Evolutionary conservation across 2,888 invertebrate genomes (phyloP).

Genomic region (Metalampra italica): DNA sequence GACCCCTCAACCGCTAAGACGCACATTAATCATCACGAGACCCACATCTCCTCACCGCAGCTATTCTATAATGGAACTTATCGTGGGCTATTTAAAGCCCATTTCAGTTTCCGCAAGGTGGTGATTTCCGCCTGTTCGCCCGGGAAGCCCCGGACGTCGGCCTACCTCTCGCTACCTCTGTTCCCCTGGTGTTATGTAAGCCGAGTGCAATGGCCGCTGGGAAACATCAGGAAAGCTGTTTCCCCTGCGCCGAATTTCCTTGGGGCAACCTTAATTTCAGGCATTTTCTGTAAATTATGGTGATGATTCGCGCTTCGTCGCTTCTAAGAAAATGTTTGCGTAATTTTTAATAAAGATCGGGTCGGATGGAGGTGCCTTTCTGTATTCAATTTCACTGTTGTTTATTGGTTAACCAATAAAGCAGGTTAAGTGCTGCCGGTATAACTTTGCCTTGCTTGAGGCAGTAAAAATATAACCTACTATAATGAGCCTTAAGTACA

Average conservation of each 20-base stretch:
- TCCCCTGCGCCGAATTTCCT: conserved; percentile 41
- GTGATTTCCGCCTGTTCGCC: conserved; percentile 34
- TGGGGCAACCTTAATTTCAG: conserved; percentile 41
- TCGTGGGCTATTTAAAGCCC: conserved; percentile 37
- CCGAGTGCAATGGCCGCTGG: conserved; percentile 72
- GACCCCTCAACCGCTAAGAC: conserved; percentile 51
- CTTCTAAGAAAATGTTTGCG: conserved; percentile 24
- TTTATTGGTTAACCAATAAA: background rate
- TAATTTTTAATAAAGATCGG: conserved; percentile 29
- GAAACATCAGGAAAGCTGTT: conserved; percentile 53
- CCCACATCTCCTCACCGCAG: conserved; percentile 39
- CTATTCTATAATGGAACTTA: conserved; percentile 44
- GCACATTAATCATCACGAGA: conserved; percentile 62
- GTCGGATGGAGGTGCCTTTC: too few relatives aligned
- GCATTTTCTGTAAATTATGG: conserved; percentile 34
- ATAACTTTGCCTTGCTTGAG: too few relatives aligned
- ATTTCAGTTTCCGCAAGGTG: conserved; percentile 30
- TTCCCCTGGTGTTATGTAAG: conserved; percentile 73
- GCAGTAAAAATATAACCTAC: too few relatives aligned
- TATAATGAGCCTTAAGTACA: too few relatives aligned
- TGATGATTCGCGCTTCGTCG: conserved; percentile 36
- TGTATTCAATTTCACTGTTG: background rate
- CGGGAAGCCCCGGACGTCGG: conserved; percentile 23
- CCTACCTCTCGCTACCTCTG: conserved; percentile 66
- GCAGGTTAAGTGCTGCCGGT: background rate